Evolutionary conservation across 1,140 invertebrate species (phyloP), one percentile per base, ranked within the genome.

Genomic region (Physella acuta): DNA sequence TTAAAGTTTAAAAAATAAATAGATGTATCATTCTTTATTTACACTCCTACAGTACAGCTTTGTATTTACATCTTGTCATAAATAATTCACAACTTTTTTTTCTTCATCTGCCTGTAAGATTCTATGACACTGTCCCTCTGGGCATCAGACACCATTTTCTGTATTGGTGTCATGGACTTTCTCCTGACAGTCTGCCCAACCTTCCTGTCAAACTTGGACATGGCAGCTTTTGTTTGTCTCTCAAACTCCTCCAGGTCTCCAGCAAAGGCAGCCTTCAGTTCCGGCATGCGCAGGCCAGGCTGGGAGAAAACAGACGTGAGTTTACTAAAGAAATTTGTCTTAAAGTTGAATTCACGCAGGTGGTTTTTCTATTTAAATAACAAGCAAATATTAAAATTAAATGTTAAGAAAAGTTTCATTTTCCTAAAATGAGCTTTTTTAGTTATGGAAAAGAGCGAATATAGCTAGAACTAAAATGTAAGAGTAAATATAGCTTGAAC

Each of bases 101-200:
- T 24, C 36, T 52, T 65, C 26, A 65, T 11, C 17, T 52, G 24
- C n/a, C 62, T 51, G 24, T 65, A 65, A 17, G 44, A 39, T 28
- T 65, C 39, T 36, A 65, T 65, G 17, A 52, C n/a, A 28, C 31
- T 31, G 3, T 65, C 49, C 17, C 62, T 11, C 24, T 34, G 16
- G 2, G 4, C n/a, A 31, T 65, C 62, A 51, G 26, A 4, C 3
- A 65, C 52, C 2, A 30, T 26, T 33, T 52, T 28, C 44, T 65
- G 62, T 3, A n/a, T 34, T 51, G 44, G 14, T 16, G 62, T 36
- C 44, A 65, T 26, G 4, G 31, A 30, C 34, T 65, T 65, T 26
- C 62, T 49, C 44, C 52, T 65, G 16, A 65, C 37, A 52, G 62
- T 26, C 30, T 65, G 20, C n/a, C 62, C 62, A 33, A 51, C 28